Percentiles rank a stretch among this genome's conserved stretches.
Evolutionary conservation across 2,888 invertebrate genomes (phyloP).

Genomic region (Uropetala carovei): DNA sequence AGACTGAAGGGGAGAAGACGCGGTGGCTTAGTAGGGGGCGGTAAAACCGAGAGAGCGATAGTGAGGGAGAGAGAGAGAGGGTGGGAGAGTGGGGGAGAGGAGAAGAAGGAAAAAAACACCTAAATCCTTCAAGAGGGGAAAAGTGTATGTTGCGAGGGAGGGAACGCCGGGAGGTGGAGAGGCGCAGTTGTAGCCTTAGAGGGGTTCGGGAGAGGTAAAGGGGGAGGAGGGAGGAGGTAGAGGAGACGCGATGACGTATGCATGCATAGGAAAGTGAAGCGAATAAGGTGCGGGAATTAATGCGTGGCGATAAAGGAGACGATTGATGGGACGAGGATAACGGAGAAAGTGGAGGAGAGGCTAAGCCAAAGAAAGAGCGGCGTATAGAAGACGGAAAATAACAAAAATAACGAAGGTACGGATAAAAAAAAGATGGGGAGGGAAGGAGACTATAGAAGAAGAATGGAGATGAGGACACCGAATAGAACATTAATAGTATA

Average conservation of each 20-base stretch:
- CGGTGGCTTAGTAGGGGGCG: not conserved
- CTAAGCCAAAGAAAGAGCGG: not conserved
- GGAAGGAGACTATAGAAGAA: not conserved
- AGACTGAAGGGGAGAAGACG: not conserved
- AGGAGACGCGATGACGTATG: not conserved
- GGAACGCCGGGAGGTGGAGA: not conserved
- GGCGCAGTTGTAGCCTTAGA: not conserved
- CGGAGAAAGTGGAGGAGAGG: not conserved
- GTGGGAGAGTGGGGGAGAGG: not conserved
- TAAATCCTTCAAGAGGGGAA: constrained; percentile 57
- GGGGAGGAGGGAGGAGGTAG: not conserved
- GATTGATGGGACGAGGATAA: not conserved
- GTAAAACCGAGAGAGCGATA: constrained; percentile 16
- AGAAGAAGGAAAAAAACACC: constrained; percentile 43
- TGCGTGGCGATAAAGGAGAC: not conserved
- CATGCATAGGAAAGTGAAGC: constrained; percentile 31
- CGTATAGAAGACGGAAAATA: not conserved
- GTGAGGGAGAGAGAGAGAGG: not conserved
- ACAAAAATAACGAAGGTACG: not conserved
- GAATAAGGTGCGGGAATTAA: constrained; percentile 5
- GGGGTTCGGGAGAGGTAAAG: not conserved
- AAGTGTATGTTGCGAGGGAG: constrained; percentile 31
- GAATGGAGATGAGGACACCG: not conserved
- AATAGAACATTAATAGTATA: no score
- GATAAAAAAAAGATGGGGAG: not conserved